A percentile compares a stretch with the other conserved stretches of the same genome.
These are phyloP conservation scores for Paratrypauchen microcephalus DNA, from an alignment of 2,797 vertebrate genomes.

Conservation along the genomic window DNA sequence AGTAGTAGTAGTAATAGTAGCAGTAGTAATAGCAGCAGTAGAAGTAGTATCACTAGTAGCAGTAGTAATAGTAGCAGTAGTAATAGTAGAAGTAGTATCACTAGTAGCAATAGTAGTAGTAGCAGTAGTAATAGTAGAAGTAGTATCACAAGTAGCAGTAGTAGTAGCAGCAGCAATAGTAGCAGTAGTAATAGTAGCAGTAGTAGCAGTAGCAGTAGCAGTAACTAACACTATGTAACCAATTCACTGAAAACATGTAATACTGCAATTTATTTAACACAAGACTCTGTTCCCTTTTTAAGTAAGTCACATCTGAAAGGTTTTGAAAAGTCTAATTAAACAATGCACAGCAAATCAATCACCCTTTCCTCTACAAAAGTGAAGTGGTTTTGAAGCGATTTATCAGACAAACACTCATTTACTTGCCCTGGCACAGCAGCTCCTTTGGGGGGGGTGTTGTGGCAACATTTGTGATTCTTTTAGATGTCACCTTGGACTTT, in stretches of 20 bases:
- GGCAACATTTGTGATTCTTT: constrained; percentile 9
- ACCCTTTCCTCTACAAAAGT: not conserved
- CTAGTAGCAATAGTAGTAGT: no score
- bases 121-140: no score
- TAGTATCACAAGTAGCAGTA: no score
- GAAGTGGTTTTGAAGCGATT: constrained; percentile 9
- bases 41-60: no score
- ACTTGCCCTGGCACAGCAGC: not conserved
- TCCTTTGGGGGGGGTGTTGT: constrained; percentile 8
- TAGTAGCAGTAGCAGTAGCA: no score
- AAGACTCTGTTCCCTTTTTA: not conserved
- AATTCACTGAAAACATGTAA: not conserved
- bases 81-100: no score
- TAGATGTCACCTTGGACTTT: constrained; percentile 18
- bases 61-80: no score
- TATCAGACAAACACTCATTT: not conserved
- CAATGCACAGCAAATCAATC: constrained; percentile 1
- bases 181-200: no score
- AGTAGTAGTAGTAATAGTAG: no score
- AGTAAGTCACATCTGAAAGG: not conserved
- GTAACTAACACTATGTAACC: not conserved
- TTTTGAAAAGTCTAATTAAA: constrained; percentile 9
- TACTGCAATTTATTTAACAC: not conserved
- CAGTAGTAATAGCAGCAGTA: no score
- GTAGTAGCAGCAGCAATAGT: no score